Conservation (phyloP, 1,140 invertebrate species). For the Cryptotermes secundus region DNA sequence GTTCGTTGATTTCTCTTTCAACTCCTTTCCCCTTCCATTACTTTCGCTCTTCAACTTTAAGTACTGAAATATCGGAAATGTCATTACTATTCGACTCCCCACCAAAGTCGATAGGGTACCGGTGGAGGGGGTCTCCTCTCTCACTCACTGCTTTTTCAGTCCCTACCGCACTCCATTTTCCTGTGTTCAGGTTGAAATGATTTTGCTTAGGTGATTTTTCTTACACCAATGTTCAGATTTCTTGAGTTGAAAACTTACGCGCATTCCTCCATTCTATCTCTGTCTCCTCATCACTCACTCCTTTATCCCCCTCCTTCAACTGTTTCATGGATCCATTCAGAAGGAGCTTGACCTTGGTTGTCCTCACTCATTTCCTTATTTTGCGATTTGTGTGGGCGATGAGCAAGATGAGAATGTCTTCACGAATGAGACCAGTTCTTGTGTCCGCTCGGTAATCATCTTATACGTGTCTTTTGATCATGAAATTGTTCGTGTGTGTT, state of each 20-base stretch:
- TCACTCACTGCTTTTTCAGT: neutral
- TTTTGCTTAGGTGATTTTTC: slow-evolving; percentile 3
- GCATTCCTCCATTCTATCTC: neutral
- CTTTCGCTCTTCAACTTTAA: slow-evolving; percentile 12
- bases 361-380: neutral
- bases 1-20: neutral
- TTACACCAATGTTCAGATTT: slow-evolving; percentile 1
- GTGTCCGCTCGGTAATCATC: neutral
- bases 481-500: neutral
- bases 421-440: neutral
- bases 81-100: slow-evolving; percentile 11
- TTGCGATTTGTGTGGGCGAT: neutral
- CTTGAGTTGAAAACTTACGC: neutral
- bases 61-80: slow-evolving; percentile 29
- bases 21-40: neutral
- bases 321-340: neutral
- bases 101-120: slow-evolving; percentile 20
- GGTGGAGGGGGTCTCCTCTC: neutral
- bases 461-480: neutral
- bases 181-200: slow-evolving; percentile 12
- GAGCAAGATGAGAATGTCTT: neutral
- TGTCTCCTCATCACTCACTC: neutral
- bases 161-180: neutral
- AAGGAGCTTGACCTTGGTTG: neutral
- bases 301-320: neutral